Base-by-base conservation (phyloP, 2,797 vertebrate genomes). In the Gastrophryne carolinensis region DNA sequence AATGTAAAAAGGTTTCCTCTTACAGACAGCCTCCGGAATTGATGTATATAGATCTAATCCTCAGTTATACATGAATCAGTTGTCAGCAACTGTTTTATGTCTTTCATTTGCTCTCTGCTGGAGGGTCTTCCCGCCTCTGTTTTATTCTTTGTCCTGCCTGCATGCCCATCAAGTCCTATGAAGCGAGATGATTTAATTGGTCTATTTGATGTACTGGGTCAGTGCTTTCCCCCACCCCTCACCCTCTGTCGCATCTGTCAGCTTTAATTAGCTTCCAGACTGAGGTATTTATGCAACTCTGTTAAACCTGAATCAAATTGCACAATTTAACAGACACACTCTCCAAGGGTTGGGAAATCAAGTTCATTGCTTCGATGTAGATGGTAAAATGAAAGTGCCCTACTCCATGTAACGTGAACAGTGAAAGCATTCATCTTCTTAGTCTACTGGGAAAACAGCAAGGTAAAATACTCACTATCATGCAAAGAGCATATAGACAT, bases 21-120 rank as follows among this genome's bases (percentile, higher is more conserved):
- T 30, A 11, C 11, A 75, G 63, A 37, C 23, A 61, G 10, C 13
- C 26, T 53, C 44, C 66, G 15, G 17, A 35, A 19, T 12, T 9
- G 11, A 9, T 19, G 24, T n/a, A 26, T n/a, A 26, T 61, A 53
- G 44, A 30, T 56, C 24, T 65, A 61, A 77, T 37, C 44, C 60
- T 72, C 70, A 80, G 86, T 90, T 85, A 23, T 26, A 84, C 86
- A 81, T 61, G 41, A 75, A 75, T 73, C 50, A 24, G 57, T 57
- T 2, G 49, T 17, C 37, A 68, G 41, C 37, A 19, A 75, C 19
- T 75, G 58, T 75, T 72, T 71, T 80, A 53, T 82, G 82, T 86
- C 81, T 79, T 85, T 73, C 50, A 19, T 60, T 80, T 35, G 68
- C 53, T 78, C 72, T 78, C 76, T 75, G 80, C 58, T 77, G 50